Evolutionary conservation across 2,113 vertebrate genomes (phyloP).

Genomic region (Herpailurus yagouaroundi): DNA sequence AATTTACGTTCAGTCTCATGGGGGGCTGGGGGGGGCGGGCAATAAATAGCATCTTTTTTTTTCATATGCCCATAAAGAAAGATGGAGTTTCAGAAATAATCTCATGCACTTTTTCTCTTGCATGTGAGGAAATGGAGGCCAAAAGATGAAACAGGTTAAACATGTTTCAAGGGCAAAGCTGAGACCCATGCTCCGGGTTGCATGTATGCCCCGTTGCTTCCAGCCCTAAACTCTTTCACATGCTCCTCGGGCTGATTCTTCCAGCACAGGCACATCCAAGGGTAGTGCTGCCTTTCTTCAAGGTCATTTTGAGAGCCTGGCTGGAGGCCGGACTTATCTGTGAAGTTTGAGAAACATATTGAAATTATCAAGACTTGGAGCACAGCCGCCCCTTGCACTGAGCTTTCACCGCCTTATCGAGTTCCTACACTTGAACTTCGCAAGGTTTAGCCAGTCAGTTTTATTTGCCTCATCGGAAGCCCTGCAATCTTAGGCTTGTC

Average conservation of each 20-base stretch:
- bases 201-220: background rate
- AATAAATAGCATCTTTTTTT: background rate
- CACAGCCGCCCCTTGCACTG: background rate
- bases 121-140: background rate
- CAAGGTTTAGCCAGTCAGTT: constrained; percentile 23
- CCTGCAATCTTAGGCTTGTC: background rate
- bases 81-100: constrained; percentile 1
- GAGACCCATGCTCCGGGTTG: too few species aligned
- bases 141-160: background rate
- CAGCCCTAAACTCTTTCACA: background rate
- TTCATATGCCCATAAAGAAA: background rate
- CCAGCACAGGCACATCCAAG: background rate
- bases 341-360: constrained; percentile 26
- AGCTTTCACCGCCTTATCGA: constrained; percentile 49
- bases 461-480: constrained; percentile 24
- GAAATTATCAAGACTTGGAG: constrained; percentile 70
- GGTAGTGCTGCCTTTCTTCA: background rate
- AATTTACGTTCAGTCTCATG: background rate
- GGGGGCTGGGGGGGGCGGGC: rapidly evolving
- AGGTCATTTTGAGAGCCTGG: background rate
- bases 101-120: background rate
- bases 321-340: background rate
- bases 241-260: background rate
- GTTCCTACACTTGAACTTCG: constrained; percentile 35
- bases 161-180: background rate